Percentiles rank a stretch among this genome's conserved stretches.
Conservation (phyloP, 2,113 vertebrate genomes). For the Peucedramus taeniatus region DNA sequence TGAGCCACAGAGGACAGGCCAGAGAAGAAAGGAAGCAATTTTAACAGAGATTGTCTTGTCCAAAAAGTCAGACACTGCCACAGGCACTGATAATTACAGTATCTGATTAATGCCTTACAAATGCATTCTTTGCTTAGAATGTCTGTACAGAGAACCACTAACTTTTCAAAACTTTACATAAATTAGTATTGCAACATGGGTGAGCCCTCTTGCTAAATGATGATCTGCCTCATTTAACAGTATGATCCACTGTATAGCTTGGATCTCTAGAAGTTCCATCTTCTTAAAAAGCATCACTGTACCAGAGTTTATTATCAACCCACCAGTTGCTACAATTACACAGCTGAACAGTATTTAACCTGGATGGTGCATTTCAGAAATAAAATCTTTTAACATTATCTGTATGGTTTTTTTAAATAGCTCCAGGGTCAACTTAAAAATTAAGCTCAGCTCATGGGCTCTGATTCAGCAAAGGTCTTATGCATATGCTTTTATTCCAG, state of each 20-base stretch:
- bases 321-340: neutral
- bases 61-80: neutral
- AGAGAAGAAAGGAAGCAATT: neutral
- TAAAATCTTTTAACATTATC: neutral
- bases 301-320: neutral
- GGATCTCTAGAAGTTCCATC: neutral
- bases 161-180: neutral
- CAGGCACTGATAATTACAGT: neutral
- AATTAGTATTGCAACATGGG: neutral
- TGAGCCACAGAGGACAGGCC: neutral
- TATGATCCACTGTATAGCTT: neutral
- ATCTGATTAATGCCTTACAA: neutral
- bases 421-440: constrained; percentile 9
- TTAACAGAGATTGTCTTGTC: neutral
- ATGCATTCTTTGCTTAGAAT: neutral
- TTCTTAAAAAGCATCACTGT: neutral
- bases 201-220: neutral
- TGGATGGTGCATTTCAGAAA: neutral
- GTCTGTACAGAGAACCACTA: neutral
- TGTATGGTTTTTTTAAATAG: neutral
- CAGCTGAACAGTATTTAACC: neutral
- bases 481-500: neutral
- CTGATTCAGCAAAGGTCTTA: neutral
- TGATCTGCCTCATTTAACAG: neutral
- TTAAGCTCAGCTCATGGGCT: neutral